A percentile compares a stretch with the other conserved stretches of the same genome.
Evolutionary conservation across 2,888 invertebrate species (phyloP).

Genomic region (Endomychus coccineus): DNA sequence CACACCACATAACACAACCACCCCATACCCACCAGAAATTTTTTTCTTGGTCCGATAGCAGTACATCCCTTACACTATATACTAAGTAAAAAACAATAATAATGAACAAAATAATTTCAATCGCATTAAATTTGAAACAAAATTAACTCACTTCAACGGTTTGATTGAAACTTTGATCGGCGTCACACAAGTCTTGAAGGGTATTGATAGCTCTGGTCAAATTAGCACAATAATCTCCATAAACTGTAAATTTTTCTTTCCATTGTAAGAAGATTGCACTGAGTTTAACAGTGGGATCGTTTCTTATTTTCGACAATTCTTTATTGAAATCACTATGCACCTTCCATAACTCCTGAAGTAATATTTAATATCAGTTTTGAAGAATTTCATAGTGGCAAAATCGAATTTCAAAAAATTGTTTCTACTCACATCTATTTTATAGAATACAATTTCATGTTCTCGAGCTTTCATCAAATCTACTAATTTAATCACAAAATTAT

Average conservation of each 20-base stretch:
- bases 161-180: slow-evolving; percentile 57
- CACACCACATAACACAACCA: too few species aligned
- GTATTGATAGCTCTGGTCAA: slow-evolving; percentile 81
- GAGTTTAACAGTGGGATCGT: slow-evolving; percentile 53
- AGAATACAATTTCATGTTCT: slow-evolving; percentile 76
- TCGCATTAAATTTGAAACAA: slow-evolving; percentile 34
- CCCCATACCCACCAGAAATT: too few species aligned
- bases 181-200: slow-evolving; percentile 68
- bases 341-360: slow-evolving; percentile 67
- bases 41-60: too few species aligned
- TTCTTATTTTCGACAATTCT: slow-evolving; percentile 69
- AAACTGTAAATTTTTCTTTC: slow-evolving; percentile 84
- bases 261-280: slow-evolving; percentile 85
- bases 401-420: too few species aligned
- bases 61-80: too few species aligned
- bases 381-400: too few species aligned
- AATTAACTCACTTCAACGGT: slow-evolving; percentile 52
- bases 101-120: too few species aligned
- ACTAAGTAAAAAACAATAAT: too few species aligned
- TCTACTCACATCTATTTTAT: slow-evolving; percentile 76
- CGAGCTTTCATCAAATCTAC: slow-evolving; percentile 59
- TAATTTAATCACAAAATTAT: slow-evolving; percentile 65
- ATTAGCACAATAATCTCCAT: slow-evolving; percentile 94
- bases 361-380: too few species aligned
- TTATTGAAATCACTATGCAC: slow-evolving; percentile 79